Base-by-base conservation (phyloP, 2,113 vertebrate genomes). In the Paramisgurnus dabryanus region DNA sequence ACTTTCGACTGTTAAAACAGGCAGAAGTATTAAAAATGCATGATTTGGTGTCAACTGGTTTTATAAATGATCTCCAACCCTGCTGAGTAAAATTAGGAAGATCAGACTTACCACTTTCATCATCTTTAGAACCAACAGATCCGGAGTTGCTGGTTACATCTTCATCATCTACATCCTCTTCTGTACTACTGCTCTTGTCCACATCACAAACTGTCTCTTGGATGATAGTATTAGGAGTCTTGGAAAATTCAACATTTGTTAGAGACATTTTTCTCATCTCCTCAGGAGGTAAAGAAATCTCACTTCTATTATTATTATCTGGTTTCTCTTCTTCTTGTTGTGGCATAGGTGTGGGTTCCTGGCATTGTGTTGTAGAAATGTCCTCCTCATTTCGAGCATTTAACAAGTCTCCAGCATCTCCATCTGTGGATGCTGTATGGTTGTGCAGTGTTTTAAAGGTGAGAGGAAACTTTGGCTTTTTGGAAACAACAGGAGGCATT, bases 401-500 rank as follows among this genome's bases (percentile, higher is more conserved):
- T 45, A 79, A 17, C 7, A 43, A 50, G 39, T 77, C 27, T 50
- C 57, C 34, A 7, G 70, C 74, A 72, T 76, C 64, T 22, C 71
- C 61, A 7, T 40, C 53, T 5, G 4, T 49, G 27, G 58, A 63
- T 9, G 70, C 80, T 50, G 80, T 11, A 49, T 18, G 67, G 53
- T 70, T 50, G 45, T 76, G 74, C 49, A 83, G 80, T 17, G 60
- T 53, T 11, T 74, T 45, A 53, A 79, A 49, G 84, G 92, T 79
- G 0, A 95, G 89, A 40, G 93, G 91, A 76, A 98, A 89, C 91
- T 94, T 96, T 90, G 97, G 97, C 86, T 98, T 99, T 93, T 96
- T 98, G 78, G 94, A 95, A 86, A 95, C 83, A 66, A 91, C 92
- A 79, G 96, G 96, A 5, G 97, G 97, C 80, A 94, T 96, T 87